Evolutionary conservation across 2,797 vertebrate species (phyloP).

Genomic region (Adrianichthys oophorus): DNA sequence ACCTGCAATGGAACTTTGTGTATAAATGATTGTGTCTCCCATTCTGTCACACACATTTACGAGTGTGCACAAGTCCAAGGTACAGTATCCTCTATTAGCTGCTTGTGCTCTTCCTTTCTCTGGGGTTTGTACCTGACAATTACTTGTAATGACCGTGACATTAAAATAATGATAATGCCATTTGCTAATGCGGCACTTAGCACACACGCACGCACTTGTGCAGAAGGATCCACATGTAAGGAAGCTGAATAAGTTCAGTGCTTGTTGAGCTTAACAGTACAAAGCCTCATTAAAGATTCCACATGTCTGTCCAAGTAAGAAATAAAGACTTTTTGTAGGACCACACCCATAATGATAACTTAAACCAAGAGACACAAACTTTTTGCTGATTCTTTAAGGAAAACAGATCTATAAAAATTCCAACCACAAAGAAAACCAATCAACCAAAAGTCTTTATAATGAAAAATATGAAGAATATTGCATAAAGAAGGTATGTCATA

Average conservation of each 20-base stretch:
- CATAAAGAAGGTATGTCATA: no score
- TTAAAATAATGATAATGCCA: slow-evolving; percentile 77
- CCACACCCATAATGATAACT: background rate
- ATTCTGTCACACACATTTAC: slow-evolving; percentile 21
- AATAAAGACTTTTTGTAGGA: background rate
- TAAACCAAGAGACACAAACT: no score
- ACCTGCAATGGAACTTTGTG: slow-evolving; percentile 29
- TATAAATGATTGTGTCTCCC: slow-evolving; percentile 40
- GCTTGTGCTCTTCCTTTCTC: slow-evolving; percentile 62
- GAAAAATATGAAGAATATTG: no score
- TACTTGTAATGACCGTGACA: slow-evolving; percentile 78
- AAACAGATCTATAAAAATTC: no score
- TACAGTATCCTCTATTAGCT: slow-evolving; percentile 69
- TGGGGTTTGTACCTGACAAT: slow-evolving; percentile 72
- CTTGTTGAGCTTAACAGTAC: slow-evolving; percentile 13
- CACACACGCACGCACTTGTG: slow-evolving; percentile 32
- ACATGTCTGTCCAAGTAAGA: background rate
- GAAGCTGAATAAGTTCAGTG: slow-evolving; percentile 21
- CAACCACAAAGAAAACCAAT: no score
- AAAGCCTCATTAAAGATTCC: slow-evolving; percentile 3
- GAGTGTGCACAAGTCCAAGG: slow-evolving; percentile 23
- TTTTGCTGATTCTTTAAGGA: no score
- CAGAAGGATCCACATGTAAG: slow-evolving; percentile 28
- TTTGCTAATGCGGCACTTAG: slow-evolving; percentile 74
- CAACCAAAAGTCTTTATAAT: no score